These are phyloP conservation scores for Gibbula magus DNA, from an alignment of 2,888 invertebrate genomes.

Conservation along the genomic window DNA sequence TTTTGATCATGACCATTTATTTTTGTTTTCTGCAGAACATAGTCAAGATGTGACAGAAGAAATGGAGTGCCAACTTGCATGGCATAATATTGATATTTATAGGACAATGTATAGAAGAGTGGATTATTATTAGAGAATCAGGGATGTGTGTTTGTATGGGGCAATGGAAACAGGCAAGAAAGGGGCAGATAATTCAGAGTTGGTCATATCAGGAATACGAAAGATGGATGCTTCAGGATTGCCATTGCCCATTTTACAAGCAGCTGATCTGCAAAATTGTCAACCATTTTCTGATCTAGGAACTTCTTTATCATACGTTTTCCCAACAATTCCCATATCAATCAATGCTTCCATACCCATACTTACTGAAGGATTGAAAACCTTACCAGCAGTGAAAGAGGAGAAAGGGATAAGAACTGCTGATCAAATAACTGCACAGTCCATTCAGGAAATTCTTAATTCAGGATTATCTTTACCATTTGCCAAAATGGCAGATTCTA, in stretches of 20 bases:
- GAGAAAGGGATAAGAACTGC: conserved; percentile 10
- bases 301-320: conserved; percentile 19
- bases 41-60: conserved; percentile 6
- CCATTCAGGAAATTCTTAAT: conserved; percentile 16
- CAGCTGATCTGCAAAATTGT: conserved; percentile 21
- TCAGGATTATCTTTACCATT: conserved; percentile 10
- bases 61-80: background rate
- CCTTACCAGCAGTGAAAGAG: conserved; percentile 12
- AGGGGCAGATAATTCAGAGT: conserved; percentile 31
- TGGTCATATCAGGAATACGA: conserved; percentile 9
- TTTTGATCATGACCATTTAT: too few relatives aligned
- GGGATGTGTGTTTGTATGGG: conserved; percentile 29
- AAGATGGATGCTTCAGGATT: conserved; percentile 28
- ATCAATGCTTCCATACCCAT: conserved; percentile 24
- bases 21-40: background rate
- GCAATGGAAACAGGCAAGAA: conserved; percentile 31
- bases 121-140: background rate
- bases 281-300: conserved; percentile 14
- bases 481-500: conserved; percentile 24
- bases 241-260: conserved; percentile 16
- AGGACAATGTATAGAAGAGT: background rate
- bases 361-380: conserved; percentile 14
- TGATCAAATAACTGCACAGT: background rate
- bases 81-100: conserved; percentile 7
- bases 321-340: conserved; percentile 23